These are phyloP conservation scores for Campylorhamphus procurvoides DNA, from an alignment of 2,113 vertebrate genomes.

Conservation along the genomic window DNA sequence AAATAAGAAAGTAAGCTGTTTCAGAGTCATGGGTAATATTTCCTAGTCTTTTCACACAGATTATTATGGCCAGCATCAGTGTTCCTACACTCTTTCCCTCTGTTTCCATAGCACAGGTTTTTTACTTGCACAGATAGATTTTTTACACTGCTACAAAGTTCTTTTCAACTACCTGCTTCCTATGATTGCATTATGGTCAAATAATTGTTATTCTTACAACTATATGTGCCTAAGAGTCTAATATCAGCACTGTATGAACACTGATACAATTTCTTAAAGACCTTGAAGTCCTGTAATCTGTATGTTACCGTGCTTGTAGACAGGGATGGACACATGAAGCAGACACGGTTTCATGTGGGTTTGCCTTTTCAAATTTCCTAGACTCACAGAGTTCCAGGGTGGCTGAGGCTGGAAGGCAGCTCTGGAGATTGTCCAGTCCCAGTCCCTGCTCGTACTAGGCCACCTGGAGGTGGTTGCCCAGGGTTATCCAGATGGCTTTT, in stretches of 20 bases:
- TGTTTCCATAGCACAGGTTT: rapidly evolving
- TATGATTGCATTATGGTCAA: neutral
- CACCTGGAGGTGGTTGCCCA: neutral
- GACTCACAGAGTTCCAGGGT: neutral
- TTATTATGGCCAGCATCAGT: neutral
- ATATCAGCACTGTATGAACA: neutral
- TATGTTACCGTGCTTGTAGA: neutral
- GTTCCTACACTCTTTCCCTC: neutral
- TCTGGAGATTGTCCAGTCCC: neutral
- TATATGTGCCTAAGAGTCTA: neutral
- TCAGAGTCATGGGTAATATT: neutral
- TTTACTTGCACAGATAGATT: neutral
- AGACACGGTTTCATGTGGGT: neutral
- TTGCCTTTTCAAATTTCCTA: neutral
- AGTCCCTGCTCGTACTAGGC: neutral
- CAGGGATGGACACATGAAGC: neutral
- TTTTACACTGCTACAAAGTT: neutral
- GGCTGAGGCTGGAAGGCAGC: neutral
- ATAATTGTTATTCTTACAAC: neutral
- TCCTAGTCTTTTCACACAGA: neutral
- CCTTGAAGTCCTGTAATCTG: neutral
- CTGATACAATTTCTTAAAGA: neutral
- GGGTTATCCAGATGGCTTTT: neutral
- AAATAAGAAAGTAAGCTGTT: neutral
- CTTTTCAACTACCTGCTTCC: neutral